A percentile compares a stretch with the other conserved stretches of the same genome.
These are phyloP conservation scores for Aeoliscus strigatus DNA, from an alignment of 2,797 vertebrate genomes.

Conservation along the genomic window DNA sequence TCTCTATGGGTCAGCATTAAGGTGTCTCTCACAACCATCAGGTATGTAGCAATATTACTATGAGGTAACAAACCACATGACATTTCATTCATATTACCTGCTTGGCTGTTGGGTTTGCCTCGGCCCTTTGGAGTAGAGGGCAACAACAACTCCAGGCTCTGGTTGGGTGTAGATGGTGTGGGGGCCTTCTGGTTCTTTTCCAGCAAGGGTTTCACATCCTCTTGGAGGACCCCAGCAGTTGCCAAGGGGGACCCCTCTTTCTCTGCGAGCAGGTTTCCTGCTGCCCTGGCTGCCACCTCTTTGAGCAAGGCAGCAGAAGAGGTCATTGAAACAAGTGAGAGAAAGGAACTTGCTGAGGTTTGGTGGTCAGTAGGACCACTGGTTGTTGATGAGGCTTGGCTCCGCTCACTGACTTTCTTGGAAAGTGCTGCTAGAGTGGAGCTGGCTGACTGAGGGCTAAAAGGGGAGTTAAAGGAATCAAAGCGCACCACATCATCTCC, in stretches of 20 bases:
- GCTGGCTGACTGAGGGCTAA: slow-evolving; percentile 97
- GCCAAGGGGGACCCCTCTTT: slow-evolving; percentile 78
- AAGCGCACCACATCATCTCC: slow-evolving; percentile 90
- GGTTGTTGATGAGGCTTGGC: slow-evolving; percentile 71
- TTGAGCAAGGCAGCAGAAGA: slow-evolving; percentile 98
- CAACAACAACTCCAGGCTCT: slow-evolving; percentile 87
- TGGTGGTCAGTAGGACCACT: slow-evolving; percentile 78
- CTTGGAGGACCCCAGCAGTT: slow-evolving; percentile 66
- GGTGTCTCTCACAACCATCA: slow-evolving; percentile 5
- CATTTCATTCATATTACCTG: slow-evolving; percentile 71
- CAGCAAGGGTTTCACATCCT: slow-evolving; percentile 85
- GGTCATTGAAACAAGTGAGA: slow-evolving; percentile 96
- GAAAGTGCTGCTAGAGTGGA: slow-evolving; percentile 97
- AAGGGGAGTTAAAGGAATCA: slow-evolving; percentile 93
- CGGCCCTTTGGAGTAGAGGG: slow-evolving; percentile 90
- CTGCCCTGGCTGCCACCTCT: slow-evolving; percentile 96
- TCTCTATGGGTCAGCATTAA: too few relatives aligned
- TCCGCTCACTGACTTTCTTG: slow-evolving; percentile 98
- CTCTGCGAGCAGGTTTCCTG: slow-evolving; percentile 90
- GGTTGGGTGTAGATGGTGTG: slow-evolving; percentile 80
- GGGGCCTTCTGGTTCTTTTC: slow-evolving; percentile 91
- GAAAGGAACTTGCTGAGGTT: slow-evolving; percentile 87
- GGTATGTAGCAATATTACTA: too few relatives aligned
- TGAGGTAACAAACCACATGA: not conserved
- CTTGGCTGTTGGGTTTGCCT: slow-evolving; percentile 88